Evolutionary conservation across 2,113 vertebrate species (phyloP).

Genomic region (Neotragus moschatus): DNA sequence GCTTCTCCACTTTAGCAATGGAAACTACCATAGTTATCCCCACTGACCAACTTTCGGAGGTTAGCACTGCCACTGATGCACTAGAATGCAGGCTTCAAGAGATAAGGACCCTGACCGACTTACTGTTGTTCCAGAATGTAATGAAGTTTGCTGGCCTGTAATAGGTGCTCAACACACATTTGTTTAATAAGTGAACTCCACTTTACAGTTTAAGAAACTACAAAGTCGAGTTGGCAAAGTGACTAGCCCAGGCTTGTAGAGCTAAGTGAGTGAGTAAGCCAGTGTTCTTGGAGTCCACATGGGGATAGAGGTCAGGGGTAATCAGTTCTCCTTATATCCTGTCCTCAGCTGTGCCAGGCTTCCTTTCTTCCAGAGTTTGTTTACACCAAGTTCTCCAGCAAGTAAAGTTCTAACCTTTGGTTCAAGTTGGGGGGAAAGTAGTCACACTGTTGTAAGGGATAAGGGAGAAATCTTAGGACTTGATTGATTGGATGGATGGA

Average conservation of each 20-base stretch:
- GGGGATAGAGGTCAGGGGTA: not conserved
- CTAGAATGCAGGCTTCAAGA: not conserved
- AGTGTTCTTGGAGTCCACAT: not conserved
- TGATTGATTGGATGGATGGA: not conserved
- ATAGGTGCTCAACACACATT: not conserved
- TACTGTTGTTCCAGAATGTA: not conserved
- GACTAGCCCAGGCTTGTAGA: not conserved
- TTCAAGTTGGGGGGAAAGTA: not conserved
- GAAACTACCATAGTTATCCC: not conserved
- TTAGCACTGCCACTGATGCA: not conserved
- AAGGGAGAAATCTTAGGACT: not conserved
- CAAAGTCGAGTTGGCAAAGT: not conserved
- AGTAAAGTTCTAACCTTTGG: not conserved
- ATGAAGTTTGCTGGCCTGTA: not conserved
- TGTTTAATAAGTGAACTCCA: not conserved
- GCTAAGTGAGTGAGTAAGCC: not conserved
- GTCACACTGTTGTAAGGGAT: not conserved
- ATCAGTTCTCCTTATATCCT: not conserved
- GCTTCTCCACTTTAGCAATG: not conserved
- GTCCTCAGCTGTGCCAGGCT: not conserved
- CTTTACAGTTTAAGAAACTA: not conserved
- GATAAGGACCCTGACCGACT: not conserved
- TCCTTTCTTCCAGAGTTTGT: not conserved
- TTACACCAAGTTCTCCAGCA: not conserved
- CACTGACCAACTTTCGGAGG: not conserved